Conservation (phyloP, 2,888 invertebrate species). For the Theretra japonica region DNA sequence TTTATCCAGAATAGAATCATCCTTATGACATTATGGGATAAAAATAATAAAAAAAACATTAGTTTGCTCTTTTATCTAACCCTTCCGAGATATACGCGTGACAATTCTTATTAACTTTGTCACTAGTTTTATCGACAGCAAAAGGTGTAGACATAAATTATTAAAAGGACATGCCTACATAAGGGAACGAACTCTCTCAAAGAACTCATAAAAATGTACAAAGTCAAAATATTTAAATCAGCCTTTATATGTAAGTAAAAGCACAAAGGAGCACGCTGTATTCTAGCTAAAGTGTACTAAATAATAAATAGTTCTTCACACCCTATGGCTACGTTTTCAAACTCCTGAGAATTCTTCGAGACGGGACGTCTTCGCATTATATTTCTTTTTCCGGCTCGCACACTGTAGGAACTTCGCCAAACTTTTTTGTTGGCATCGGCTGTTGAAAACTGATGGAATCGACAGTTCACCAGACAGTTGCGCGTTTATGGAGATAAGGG, state of each 20-base stretch:
- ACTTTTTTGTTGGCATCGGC: conserved; percentile 4
- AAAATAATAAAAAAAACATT: too few relatives aligned
- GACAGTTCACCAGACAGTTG: neutral
- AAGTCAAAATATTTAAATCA: neutral
- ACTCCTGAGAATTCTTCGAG: conserved; percentile 4
- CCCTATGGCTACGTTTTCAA: neutral
- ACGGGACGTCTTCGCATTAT: neutral
- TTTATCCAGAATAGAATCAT: too few relatives aligned
- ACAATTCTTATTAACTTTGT: too few relatives aligned
- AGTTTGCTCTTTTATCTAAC: too few relatives aligned
- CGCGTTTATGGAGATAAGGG: neutral
- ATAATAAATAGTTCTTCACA: neutral
- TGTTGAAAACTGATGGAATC: neutral
- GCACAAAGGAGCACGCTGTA: neutral
- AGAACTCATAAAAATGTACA: conserved; percentile 3
- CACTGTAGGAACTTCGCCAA: neutral
- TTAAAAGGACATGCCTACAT: neutral
- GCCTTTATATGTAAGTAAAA: neutral
- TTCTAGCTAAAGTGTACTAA: neutral
- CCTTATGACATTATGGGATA: too few relatives aligned
- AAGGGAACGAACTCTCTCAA: neutral
- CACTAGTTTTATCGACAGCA: too few relatives aligned
- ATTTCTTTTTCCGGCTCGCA: neutral
- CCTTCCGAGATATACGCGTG: too few relatives aligned
- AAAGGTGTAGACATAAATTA: neutral